Evolutionary conservation across 2,888 invertebrate genomes (phyloP).

Genomic region (Venusia cambrica): DNA sequence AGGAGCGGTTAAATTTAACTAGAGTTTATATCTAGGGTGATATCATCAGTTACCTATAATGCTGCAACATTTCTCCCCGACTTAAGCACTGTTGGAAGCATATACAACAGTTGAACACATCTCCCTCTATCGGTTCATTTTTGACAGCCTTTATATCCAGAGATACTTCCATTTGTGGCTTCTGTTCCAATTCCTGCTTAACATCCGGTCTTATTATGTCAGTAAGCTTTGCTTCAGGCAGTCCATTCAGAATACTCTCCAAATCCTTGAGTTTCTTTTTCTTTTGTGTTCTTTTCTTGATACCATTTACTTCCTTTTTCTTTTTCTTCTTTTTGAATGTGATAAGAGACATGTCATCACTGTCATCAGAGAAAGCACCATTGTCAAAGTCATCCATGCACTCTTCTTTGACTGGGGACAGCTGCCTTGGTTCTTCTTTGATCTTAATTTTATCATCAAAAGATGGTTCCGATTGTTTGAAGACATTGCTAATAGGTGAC

Average conservation of each 20-base stretch:
- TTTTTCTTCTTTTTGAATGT: conserved; percentile 54
- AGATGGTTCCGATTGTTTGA: too few relatives aligned
- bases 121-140: conserved; percentile 36
- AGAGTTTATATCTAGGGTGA: conserved; percentile 2
- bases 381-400: conserved; percentile 34
- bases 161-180: conserved; percentile 22
- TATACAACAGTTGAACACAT: conserved; percentile 59
- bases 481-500: neutral
- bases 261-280: conserved; percentile 45
- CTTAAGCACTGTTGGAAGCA: conserved; percentile 54
- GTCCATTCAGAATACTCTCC: conserved; percentile 23
- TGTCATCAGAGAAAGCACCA: conserved; percentile 50
- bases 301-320: conserved; percentile 40
- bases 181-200: conserved; percentile 34
- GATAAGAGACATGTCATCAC: conserved; percentile 57
- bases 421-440: conserved; percentile 49
- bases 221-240: conserved; percentile 35
- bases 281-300: conserved; percentile 36
- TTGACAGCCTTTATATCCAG: conserved; percentile 34
- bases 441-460: conserved; percentile 33
- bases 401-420: conserved; percentile 49
- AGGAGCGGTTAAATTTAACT: too few relatives aligned
- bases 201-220: conserved; percentile 16
- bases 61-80: conserved; percentile 52
- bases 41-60: conserved; percentile 57